Conservation (phyloP, 2,113 vertebrate species). For the Nematolebias whitei region DNA sequence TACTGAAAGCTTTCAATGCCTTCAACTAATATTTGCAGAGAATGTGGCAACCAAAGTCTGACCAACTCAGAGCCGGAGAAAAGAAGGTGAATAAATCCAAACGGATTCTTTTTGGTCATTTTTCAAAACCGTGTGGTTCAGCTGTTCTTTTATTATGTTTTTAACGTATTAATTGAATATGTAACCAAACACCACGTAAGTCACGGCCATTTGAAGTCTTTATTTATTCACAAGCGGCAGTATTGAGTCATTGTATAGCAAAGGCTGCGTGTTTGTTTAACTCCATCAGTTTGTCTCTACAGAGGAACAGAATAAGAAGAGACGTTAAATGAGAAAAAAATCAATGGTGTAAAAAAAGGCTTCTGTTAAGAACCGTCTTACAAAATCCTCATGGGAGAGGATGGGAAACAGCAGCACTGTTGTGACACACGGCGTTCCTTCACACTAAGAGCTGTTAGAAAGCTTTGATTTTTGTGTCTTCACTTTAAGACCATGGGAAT, state of each 20-base stretch:
- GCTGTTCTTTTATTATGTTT: conserved; percentile 92
- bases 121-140: conserved; percentile 89
- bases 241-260: conserved; percentile 82
- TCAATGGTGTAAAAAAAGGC: conserved; percentile 66
- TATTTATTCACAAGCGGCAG: conserved; percentile 92
- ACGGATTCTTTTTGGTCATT: conserved; percentile 89
- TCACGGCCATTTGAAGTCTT: conserved; percentile 82
- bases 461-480: conserved; percentile 74
- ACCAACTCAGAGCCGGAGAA: conserved; percentile 77
- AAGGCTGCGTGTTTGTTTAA: conserved; percentile 86
- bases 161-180: conserved; percentile 85
- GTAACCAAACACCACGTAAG: conserved; percentile 92
- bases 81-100: conserved; percentile 80
- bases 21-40: conserved; percentile 81
- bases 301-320: conserved; percentile 87
- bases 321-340: conserved; percentile 88
- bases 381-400: conserved; percentile 34
- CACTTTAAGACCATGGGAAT: conserved; percentile 58
- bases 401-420: conserved; percentile 57
- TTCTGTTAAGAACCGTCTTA: conserved; percentile 21
- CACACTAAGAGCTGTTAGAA: conserved; percentile 76
- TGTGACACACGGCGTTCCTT: conserved; percentile 81
- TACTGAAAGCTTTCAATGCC: conserved; percentile 75
- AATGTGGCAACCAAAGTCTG: conserved; percentile 75
- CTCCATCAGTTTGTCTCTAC: conserved; percentile 80